A percentile compares a stretch with the other conserved stretches of the same genome.
Conservation (phyloP, 1,140 invertebrate genomes). For the Amyelois transitella region DNA sequence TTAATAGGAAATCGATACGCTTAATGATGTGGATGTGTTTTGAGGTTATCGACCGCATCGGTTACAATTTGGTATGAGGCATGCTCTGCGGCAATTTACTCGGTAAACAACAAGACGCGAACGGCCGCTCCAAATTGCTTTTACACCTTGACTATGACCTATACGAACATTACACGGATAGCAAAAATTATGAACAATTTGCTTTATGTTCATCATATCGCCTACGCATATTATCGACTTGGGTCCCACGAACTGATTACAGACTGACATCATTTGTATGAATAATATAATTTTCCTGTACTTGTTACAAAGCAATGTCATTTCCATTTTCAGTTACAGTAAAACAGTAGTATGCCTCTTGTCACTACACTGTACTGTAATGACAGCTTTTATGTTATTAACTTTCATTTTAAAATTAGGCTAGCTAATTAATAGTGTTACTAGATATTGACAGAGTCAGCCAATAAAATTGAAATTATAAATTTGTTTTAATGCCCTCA, state of each 20-base stretch:
- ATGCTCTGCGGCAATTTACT: constrained; percentile 1
- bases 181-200: neutral
- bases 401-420: no score
- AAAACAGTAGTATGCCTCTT: no score
- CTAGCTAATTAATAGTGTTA: no score
- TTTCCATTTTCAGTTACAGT: no score
- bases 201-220: neutral
- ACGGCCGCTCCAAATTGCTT: neutral
- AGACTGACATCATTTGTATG: neutral
- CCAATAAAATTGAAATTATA: neutral
- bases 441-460: no score
- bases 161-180: neutral
- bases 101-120: constrained; percentile 3
- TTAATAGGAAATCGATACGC: constrained; percentile 66
- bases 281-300: neutral
- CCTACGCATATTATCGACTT: neutral
- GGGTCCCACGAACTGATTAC: neutral
- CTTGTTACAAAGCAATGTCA: neutral
- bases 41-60: constrained; percentile 21
- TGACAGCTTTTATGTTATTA: no score
- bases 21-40: constrained; percentile 29
- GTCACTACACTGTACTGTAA: no score
- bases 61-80: constrained; percentile 1
- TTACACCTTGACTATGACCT: neutral
- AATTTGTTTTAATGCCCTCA: neutral